Base-by-base conservation (phyloP, 1,140 invertebrate species). In the Metopolophium dirhodum region DNA sequence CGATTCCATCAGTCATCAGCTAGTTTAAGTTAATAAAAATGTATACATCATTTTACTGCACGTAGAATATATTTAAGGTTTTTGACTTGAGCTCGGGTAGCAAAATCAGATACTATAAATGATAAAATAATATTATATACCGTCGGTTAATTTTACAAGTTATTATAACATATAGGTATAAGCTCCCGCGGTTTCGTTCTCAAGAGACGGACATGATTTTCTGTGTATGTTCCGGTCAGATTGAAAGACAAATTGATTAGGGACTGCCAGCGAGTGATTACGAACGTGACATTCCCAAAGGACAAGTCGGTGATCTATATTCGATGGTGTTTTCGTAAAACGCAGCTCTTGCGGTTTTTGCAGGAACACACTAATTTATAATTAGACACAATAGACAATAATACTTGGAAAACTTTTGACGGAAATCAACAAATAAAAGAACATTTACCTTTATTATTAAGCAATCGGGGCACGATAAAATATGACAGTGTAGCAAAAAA, bases 211-310 rank as follows among this genome's bases (percentile, higher is more conserved):
- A 18, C 14, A 89, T 89, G 11, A 89, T 57, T 57, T 57, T 89
- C 51, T 41, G 49, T 41, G 22, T 89, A 35, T 57, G 51, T 89
- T 89, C 23, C 22, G 88, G 88, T 35, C 49, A 89, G 49, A 89
- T 37, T 89, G 88, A 57, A 89, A 89, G 51, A 57, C 88, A 89
- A 89, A 89, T 57, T 54, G 88, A 89, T 89, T 57, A 87, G 86
- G 47, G 86, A 87, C 88, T 89, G 57, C 49, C 51, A 41, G 61
- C 61, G 22, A 57, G 51, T 89, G 51, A 89, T 89, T 89, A 89
- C 51, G 88, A 89, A 54, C 88, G 49, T 89, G 51, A 37, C 51
- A 89, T 26, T 89, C 88, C 88, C 88, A 57, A 57, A 57, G 88
- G 88, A 89, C 51, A 54, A 35, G 45, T 30, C 23, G 37, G 51